Evolutionary conservation across 2,888 invertebrate species (phyloP).

Genomic region (Elysia crispata): DNA sequence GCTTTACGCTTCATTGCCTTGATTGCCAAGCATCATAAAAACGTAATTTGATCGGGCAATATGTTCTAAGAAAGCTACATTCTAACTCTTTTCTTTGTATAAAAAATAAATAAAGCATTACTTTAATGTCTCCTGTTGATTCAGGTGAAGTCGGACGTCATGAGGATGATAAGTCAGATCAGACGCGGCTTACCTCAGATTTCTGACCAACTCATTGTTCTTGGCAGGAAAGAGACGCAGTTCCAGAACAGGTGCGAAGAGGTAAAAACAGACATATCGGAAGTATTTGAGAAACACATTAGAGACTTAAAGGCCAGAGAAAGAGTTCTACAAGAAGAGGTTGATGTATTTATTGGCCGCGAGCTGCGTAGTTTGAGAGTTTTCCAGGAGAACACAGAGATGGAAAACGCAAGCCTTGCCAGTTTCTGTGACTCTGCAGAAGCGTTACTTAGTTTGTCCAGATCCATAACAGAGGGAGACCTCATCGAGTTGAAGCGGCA

Average conservation of each 20-base stretch:
- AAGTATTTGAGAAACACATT: conserved; percentile 68
- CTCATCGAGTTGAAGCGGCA: conserved; percentile 65
- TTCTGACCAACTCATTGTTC: conserved; percentile 63
- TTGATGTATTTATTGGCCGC: conserved; percentile 92
- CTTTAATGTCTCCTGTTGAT: neutral
- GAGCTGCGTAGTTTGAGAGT: conserved; percentile 90
- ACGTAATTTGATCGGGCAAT: too few species aligned
- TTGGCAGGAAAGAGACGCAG: conserved; percentile 91
- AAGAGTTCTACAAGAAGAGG: conserved; percentile 79
- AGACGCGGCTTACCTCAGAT: conserved; percentile 85
- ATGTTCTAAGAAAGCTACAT: too few species aligned
- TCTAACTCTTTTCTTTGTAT: too few species aligned
- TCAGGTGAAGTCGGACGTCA: conserved; percentile 82
- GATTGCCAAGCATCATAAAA: too few species aligned
- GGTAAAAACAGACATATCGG: conserved; percentile 93
- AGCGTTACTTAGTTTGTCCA: conserved; percentile 57
- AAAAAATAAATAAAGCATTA: too few species aligned
- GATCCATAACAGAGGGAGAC: conserved; percentile 65
- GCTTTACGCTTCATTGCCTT: too few species aligned
- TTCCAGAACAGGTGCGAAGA: conserved; percentile 93
- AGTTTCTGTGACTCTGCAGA: conserved; percentile 90
- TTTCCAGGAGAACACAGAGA: conserved; percentile 94
- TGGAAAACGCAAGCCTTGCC: conserved; percentile 95
- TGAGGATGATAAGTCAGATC: conserved; percentile 85
- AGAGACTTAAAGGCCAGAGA: conserved; percentile 81